Evolutionary conservation across 1,140 invertebrate species (phyloP).

Genomic region (Caenorhabditis remanei): DNA sequence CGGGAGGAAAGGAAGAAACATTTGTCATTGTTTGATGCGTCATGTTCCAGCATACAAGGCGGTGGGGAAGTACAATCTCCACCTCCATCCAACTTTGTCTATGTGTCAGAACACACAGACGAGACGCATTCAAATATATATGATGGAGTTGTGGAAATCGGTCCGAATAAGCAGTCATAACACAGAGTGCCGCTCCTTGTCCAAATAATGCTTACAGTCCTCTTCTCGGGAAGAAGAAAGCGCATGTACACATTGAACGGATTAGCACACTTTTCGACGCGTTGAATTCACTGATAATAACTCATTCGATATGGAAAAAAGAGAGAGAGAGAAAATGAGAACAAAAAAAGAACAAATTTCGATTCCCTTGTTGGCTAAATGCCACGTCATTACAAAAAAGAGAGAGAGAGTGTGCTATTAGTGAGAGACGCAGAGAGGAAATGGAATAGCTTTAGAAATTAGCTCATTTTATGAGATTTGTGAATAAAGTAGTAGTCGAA

Average conservation of each 20-base stretch:
- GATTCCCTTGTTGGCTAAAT: background rate
- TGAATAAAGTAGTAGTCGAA: too few species aligned
- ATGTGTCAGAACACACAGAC: background rate
- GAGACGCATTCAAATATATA: background rate
- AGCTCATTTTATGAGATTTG: too few species aligned
- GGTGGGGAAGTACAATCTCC: constrained; percentile 8
- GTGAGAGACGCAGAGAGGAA: background rate
- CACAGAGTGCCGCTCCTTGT: constrained; percentile 37
- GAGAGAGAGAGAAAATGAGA: background rate
- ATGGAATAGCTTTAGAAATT: background rate
- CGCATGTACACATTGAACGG: constrained; percentile 50
- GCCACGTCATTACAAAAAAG: background rate
- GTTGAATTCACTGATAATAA: constrained; percentile 33
- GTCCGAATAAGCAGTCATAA: constrained; percentile 34
- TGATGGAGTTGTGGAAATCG: constrained; percentile 24
- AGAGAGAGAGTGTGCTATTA: background rate
- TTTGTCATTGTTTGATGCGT: constrained; percentile 40
- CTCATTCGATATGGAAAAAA: constrained; percentile 8
- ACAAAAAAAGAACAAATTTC: background rate
- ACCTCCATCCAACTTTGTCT: background rate
- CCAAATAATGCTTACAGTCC: constrained; percentile 38
- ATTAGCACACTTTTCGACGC: constrained; percentile 49
- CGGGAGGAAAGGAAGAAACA: background rate
- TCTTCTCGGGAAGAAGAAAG: constrained; percentile 25
- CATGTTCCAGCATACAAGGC: constrained; percentile 17